Evolutionary conservation across 2,113 vertebrate genomes (phyloP).

Genomic region (Deroptyus accipitrinus): DNA sequence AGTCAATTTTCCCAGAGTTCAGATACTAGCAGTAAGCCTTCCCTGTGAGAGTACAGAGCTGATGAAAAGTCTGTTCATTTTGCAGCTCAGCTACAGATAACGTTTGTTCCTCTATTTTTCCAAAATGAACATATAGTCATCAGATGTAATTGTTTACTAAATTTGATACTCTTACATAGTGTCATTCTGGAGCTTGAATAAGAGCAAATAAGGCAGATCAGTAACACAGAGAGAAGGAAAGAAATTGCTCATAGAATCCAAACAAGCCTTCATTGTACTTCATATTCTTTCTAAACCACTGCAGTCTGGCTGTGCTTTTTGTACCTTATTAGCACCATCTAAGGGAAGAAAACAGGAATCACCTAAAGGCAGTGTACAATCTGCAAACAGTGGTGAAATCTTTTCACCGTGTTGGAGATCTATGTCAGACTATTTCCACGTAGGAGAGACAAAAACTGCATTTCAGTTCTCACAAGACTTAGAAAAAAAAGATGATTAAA

Average conservation of each 20-base stretch:
- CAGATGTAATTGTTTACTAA: constrained; percentile 46
- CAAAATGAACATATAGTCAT: constrained; percentile 31
- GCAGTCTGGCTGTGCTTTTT: constrained; percentile 15
- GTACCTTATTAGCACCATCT: constrained; percentile 71
- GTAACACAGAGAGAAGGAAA: background rate
- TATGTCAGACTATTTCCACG: background rate
- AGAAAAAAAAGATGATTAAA: background rate
- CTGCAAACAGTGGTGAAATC: background rate
- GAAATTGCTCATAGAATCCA: background rate
- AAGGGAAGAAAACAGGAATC: constrained; percentile 60
- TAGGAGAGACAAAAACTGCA: background rate
- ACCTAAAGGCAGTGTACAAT: background rate
- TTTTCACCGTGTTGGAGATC: background rate
- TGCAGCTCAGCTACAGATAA: constrained; percentile 3
- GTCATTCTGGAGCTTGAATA: constrained; percentile 21
- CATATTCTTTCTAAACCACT: background rate
- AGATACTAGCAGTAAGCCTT: background rate
- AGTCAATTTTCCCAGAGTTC: background rate
- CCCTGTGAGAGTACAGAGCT: background rate
- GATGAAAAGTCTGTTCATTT: constrained; percentile 16
- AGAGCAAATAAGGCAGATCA: constrained; percentile 23
- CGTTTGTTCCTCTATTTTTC: constrained; percentile 17
- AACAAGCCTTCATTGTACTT: background rate
- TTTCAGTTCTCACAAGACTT: background rate
- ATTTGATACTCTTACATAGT: background rate